Base-by-base conservation (phyloP, 2,888 invertebrate species). In the Pterostichus niger region DNA sequence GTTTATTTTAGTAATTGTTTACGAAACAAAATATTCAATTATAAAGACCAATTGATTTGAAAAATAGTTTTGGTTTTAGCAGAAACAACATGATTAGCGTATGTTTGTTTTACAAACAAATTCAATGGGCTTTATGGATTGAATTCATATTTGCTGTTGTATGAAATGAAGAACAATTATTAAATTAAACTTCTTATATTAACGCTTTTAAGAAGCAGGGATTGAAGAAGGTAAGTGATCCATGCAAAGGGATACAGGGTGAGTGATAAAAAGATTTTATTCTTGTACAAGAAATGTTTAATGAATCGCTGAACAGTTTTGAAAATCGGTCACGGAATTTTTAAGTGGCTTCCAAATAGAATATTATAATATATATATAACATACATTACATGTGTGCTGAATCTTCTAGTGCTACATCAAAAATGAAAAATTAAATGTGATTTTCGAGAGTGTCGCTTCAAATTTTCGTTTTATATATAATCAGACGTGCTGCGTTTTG, bases 331-430 rank as follows among this genome's bases (percentile, higher is more conserved):
- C 79, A 79, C 79, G 59, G 75, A 82, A 73, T 54, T 40, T 13
- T 24, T 33, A 59, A 59, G 73, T 82, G 82, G 82, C 82, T 82
- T 82, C 82, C 82, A 82, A 61, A 59, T 81, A 68, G 33, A 73
- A 13, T 17, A 79, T 49, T 52, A 73, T 56, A 56, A 61, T 78
- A 54, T 54, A 54, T 68, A 68, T n/a, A n/a, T n/a, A n/a, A n/a
- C 40, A 40, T 40, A 68, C 40, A 46, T 24, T 82, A 59, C 33
- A 75, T 82, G 82, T 82, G 82, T 82, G 82, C 82, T 82, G 82
- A 82, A 82, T 82, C 82, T 82, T 56, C 75, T 82, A 82, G 82
- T 82, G 82, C 82, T 82, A 82, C 75, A 75, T 75, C 52, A 71
- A 71, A 80, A 81, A 81, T 71, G 52, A 73, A 56, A 81, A 71